Evolutionary conservation across 2,113 vertebrate genomes (phyloP).

Genomic region (Eptesicus fuscus): DNA sequence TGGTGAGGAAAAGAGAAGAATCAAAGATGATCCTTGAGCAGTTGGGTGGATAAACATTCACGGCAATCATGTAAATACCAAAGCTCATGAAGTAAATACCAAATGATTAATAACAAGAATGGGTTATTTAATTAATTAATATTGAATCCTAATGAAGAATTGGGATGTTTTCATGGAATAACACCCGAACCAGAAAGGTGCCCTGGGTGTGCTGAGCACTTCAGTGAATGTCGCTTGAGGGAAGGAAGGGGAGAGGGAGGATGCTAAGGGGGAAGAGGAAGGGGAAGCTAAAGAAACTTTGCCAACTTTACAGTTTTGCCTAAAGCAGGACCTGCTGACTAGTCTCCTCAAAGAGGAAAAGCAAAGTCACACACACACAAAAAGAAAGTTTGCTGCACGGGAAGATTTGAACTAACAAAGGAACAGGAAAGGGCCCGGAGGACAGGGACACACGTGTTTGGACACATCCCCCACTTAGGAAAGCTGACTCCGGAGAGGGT

Average conservation of each 20-base stretch:
- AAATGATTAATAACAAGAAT: not conserved
- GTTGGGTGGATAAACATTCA: not conserved
- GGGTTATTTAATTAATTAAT: not conserved
- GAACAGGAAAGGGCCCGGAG: conserved; percentile 23
- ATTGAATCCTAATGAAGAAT: not conserved
- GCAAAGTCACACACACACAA: conserved; percentile 8
- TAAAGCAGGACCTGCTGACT: conserved; percentile 55
- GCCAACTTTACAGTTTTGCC: conserved; percentile 37
- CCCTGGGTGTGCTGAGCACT: too few species aligned
- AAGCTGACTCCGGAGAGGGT: conserved; percentile 54
- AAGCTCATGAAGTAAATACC: not conserved
- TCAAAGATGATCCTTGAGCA: not conserved
- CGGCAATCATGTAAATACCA: not conserved
- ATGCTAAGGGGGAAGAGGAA: not conserved
- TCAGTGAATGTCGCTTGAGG: not conserved
- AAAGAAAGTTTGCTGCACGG: not conserved
- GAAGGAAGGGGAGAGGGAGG: not conserved
- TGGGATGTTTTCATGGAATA: not conserved
- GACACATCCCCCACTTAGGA: not conserved
- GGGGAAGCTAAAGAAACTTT: not conserved
- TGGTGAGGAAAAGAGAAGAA: not conserved
- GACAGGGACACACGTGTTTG: not conserved
- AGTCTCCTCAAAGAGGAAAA: conserved; percentile 53
- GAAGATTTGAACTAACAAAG: conserved; percentile 69
- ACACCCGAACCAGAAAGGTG: not conserved